Conservation (phyloP, 2,797 vertebrate genomes). For the Buphagus erythrorhynchus region DNA sequence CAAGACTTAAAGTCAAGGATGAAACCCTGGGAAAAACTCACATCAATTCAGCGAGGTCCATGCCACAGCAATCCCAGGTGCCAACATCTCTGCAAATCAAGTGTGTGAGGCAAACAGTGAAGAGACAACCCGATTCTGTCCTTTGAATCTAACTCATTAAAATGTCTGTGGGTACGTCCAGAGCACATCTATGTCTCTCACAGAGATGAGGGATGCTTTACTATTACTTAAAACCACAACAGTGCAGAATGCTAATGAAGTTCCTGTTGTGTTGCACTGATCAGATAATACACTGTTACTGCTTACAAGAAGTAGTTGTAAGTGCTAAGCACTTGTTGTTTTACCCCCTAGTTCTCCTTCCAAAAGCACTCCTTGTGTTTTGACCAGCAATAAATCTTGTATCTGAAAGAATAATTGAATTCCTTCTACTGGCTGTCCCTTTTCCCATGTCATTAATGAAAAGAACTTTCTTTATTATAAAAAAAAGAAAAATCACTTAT, state of each 20-base stretch:
- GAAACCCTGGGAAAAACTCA: background rate
- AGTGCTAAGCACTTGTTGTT: constrained; percentile 8
- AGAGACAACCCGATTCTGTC: background rate
- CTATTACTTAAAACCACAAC: constrained; percentile 51
- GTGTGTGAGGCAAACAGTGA: background rate
- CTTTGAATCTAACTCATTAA: background rate
- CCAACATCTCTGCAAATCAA: background rate
- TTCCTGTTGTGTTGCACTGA: constrained; percentile 55
- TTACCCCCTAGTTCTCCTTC: background rate
- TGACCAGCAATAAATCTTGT: background rate
- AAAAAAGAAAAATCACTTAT: background rate
- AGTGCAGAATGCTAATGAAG: constrained; percentile 42
- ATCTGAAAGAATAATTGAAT: background rate
- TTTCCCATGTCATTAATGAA: background rate
- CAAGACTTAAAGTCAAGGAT: background rate
- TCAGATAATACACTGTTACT: constrained; percentile 39
- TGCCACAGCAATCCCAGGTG: background rate
- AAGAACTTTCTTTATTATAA: background rate
- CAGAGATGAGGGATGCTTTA: background rate
- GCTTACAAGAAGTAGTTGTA: background rate
- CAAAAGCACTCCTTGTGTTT: constrained; percentile 5
- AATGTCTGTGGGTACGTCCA: background rate
- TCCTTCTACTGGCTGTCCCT: background rate
- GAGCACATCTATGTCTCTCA: background rate
- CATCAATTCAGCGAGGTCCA: rapidly evolving